Evolutionary conservation across 1,140 invertebrate species (phyloP).

Genomic region (Sycophaga agraensis): DNA sequence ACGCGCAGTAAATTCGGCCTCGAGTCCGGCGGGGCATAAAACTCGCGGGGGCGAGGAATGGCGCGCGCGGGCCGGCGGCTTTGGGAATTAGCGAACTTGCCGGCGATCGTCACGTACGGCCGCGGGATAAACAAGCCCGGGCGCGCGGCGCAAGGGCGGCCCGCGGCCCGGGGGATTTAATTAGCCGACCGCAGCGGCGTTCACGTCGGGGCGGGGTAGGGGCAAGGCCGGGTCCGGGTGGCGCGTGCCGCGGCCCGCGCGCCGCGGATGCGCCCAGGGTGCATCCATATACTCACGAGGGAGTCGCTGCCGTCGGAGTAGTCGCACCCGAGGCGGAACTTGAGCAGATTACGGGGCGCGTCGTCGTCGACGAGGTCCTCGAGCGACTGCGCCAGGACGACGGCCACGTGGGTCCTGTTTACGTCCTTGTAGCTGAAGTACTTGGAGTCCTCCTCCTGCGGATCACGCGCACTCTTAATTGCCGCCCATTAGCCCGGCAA

Average conservation of each 20-base stretch:
- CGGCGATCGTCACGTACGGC: background rate
- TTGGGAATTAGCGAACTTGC: background rate
- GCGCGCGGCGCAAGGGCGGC: slow-evolving; percentile 1
- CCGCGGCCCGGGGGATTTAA: slow-evolving; percentile 2
- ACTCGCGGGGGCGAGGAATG: too few relatives aligned
- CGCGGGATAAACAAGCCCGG: background rate
- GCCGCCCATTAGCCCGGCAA: too few relatives aligned
- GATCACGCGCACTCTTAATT: too few relatives aligned
- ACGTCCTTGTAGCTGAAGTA: slow-evolving; percentile 72
- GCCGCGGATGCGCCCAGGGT: background rate
- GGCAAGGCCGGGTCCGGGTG: background rate
- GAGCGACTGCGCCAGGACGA: slow-evolving; percentile 72
- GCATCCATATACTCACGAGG: slow-evolving; percentile 41
- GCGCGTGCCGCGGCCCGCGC: too few relatives aligned
- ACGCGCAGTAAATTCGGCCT: too few relatives aligned
- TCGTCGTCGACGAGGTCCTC: slow-evolving; percentile 79
- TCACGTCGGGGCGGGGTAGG: background rate
- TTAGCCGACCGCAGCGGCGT: background rate
- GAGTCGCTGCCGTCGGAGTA: slow-evolving; percentile 50
- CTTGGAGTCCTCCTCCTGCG: slow-evolving; percentile 65
- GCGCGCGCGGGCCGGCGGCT: too few relatives aligned
- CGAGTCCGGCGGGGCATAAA: too few relatives aligned
- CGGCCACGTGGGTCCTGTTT: slow-evolving; percentile 72
- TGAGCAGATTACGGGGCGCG: slow-evolving; percentile 77
- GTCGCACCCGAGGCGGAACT: slow-evolving; percentile 71